These are phyloP conservation scores for Seriola quinqueradiata DNA, from an alignment of 2,113 vertebrate species.

Conservation along the genomic window DNA sequence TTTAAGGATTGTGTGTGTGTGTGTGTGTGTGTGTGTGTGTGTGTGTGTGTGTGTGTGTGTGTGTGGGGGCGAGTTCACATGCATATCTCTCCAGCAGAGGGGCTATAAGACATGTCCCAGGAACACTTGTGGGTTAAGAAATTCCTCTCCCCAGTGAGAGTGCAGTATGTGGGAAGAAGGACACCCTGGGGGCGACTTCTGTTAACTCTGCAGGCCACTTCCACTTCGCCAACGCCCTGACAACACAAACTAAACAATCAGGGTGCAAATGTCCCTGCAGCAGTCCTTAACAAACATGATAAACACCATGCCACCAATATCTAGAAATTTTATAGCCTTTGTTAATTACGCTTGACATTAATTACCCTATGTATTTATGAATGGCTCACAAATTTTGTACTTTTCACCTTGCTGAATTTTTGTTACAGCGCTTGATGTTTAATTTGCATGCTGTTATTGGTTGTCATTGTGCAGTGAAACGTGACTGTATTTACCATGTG, in stretches of 20 bases:
- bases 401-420: conserved; percentile 60
- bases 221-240: conserved; percentile 53
- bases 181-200: conserved; percentile 54
- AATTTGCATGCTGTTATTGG: conserved; percentile 64
- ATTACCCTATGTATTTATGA: conserved; percentile 38
- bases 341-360: conserved; percentile 48
- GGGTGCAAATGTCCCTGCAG: conserved; percentile 36
- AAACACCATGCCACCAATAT: conserved; percentile 15
- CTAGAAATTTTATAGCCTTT: conserved; percentile 32
- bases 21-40: neutral
- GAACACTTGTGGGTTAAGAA: conserved; percentile 32
- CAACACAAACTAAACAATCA: conserved; percentile 49
- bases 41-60: neutral
- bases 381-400: conserved; percentile 36
- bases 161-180: conserved; percentile 41
- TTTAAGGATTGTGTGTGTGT: conserved; percentile 62
- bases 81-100: conserved; percentile 22
- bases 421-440: conserved; percentile 44
- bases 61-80: conserved; percentile 17
- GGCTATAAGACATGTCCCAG: conserved; percentile 14
- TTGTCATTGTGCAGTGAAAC: conserved; percentile 80
- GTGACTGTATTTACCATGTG: conserved; percentile 76
- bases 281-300: conserved; percentile 31
- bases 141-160: conserved; percentile 30
- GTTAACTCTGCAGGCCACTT: conserved; percentile 54